Percentiles rank a stretch among this genome's conserved stretches.
These are phyloP conservation scores for Argyra leucocephala DNA, from an alignment of 2,888 invertebrate genomes.

Conservation along the genomic window DNA sequence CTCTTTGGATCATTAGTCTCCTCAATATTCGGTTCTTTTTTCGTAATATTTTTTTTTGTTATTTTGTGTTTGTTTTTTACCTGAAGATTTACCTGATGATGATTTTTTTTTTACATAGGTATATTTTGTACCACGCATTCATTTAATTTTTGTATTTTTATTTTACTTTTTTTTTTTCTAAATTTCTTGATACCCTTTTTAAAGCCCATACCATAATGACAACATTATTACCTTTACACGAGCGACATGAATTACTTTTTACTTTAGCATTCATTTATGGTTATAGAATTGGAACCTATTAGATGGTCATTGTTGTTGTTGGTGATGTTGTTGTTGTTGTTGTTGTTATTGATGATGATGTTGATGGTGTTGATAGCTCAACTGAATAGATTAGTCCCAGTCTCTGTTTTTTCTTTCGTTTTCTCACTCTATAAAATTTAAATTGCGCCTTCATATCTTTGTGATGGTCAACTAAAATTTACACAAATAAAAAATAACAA, in stretches of 20 bases:
- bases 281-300: background rate
- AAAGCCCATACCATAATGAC: background rate
- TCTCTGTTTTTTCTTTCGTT: background rate
- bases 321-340: background rate
- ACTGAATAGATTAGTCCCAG: background rate
- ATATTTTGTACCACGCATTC: background rate
- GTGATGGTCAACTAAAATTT: too few species aligned
- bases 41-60: background rate
- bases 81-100: conserved; percentile 3
- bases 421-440: too few species aligned
- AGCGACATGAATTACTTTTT: conserved; percentile 1
- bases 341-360: too few species aligned
- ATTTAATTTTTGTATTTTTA: background rate
- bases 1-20: background rate
- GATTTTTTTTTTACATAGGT: background rate
- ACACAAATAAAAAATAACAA: too few species aligned
- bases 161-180: background rate
- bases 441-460: too few species aligned
- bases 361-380: background rate
- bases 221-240: conserved; percentile 4
- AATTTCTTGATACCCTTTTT: background rate
- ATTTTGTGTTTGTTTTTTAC: background rate
- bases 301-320: background rate
- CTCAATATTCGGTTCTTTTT: background rate
- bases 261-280: background rate